Conservation (phyloP, 2,888 invertebrate genomes). For the Molorchus minor region DNA sequence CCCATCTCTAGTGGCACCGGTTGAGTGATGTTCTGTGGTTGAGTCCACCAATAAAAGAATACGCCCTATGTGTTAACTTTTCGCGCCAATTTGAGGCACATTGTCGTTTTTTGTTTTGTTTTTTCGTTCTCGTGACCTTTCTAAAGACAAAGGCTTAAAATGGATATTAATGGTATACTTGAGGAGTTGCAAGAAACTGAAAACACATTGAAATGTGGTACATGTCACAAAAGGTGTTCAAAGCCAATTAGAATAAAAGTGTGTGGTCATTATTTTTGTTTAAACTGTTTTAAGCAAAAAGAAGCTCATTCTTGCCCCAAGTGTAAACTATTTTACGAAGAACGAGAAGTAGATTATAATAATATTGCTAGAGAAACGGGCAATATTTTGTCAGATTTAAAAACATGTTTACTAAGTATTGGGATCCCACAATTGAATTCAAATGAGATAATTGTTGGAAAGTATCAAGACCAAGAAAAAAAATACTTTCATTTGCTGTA, state of each 20-base stretch:
- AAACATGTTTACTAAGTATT: no score
- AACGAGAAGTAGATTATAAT: slow-evolving; percentile 35
- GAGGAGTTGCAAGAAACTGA: no score
- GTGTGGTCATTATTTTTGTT: slow-evolving; percentile 51
- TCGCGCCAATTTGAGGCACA: no score
- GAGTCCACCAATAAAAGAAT: no score
- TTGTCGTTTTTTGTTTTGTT: no score
- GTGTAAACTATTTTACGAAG: slow-evolving; percentile 42
- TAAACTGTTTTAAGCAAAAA: slow-evolving; percentile 39
- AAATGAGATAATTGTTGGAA: neutral
- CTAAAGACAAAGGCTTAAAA: no score
- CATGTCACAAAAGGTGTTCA: slow-evolving; percentile 29
- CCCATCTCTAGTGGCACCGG: no score
- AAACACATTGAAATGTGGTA: slow-evolving; percentile 29
- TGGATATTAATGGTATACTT: no score
- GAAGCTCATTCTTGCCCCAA: slow-evolving; percentile 41
- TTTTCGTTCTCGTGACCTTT: no score
- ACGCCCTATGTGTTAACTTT: no score
- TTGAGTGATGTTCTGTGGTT: no score
- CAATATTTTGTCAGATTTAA: slow-evolving; percentile 21
- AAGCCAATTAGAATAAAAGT: slow-evolving; percentile 42
- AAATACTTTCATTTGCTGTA: slow-evolving; percentile 31
- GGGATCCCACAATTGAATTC: no score
- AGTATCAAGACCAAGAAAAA: neutral
- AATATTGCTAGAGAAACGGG: slow-evolving; percentile 38